Evolutionary conservation across 1,140 invertebrate genomes (phyloP).

Genomic region (Antheraea pernyi): DNA sequence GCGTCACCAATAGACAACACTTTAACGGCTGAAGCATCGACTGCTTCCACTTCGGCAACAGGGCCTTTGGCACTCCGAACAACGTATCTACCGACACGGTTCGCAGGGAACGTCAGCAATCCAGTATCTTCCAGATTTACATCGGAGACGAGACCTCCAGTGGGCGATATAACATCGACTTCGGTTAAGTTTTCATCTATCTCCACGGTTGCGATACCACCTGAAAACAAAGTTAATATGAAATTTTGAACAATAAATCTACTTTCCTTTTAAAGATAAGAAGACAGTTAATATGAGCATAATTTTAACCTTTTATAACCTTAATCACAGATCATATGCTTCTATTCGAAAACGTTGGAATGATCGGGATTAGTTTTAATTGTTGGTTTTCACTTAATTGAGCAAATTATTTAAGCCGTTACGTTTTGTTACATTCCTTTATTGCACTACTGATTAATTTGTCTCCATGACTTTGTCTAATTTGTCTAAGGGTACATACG

Average conservation of each 20-base stretch:
- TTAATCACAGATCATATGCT: too few species aligned
- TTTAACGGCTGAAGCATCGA: conserved; percentile 90
- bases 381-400: too few species aligned
- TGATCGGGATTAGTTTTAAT: too few species aligned
- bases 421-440: too few species aligned
- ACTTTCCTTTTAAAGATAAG: too few species aligned
- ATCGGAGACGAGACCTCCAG: conserved; percentile 75
- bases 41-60: conserved; percentile 86
- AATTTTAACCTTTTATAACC: too few species aligned
- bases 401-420: too few species aligned
- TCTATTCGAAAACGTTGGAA: too few species aligned
- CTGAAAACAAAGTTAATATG: conserved; percentile 30
- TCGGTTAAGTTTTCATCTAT: conserved; percentile 78
- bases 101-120: conserved; percentile 78
- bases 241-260: neutral
- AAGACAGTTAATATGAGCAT: too few species aligned
- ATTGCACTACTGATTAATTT: too few species aligned
- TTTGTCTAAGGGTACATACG: too few species aligned
- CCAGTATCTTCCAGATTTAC: conserved; percentile 73
- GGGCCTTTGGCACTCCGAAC: conserved; percentile 68
- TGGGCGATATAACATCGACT: conserved; percentile 80
- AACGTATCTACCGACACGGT: conserved; percentile 77
- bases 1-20: conserved; percentile 89
- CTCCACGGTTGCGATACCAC: conserved; percentile 79
- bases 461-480: too few species aligned